Evolutionary conservation across 2,797 vertebrate genomes (phyloP), one percentile per base, ranked within the genome.

Genomic region (Onychomys torridus): DNA sequence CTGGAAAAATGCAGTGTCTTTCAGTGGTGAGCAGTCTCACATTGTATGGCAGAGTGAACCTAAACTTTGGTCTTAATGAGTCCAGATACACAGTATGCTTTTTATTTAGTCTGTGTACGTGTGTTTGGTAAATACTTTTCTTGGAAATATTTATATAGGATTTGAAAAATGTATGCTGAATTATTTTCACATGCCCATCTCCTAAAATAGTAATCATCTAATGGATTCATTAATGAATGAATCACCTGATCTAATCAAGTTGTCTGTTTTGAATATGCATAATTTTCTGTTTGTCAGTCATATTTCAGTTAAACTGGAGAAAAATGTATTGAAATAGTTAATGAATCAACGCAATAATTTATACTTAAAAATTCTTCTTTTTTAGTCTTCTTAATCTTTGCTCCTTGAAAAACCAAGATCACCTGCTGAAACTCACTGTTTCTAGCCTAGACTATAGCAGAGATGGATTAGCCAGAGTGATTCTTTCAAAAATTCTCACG

Each of bases 1-100:
- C 99, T 99, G 97, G 99, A 99, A 99, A 99, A 99, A 99, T 99
- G 99, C 98, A 99, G 99, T 94, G 99, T 99, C 97, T 99, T 99
- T 99, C 99, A 99, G 96, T 99, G 99, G 99, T 99, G 96, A 99
- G 99, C 98, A 55, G 17, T 76, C 34, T 55, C 85, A 7, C 5
- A 6, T 96, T 97, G 59, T 65, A 10, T 90, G 89, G 89, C 2
- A 77, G 0, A 96, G 82, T 55, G 1, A 90, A 25, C 4, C 11
- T 90, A 61, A 96, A 76, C 1, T 78, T 97, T 43, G 11, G 91
- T 97, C 93, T 25, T 89, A 23, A 78, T 90, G 11, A 91, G 19
- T 3, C 40, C 46, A 89, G 16, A 88, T 59, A 86, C 21, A 49
- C 57, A 19, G 2, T 73, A 12, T 73, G 5, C 21, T 85, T 89